Evolutionary conservation across 2,888 invertebrate species (phyloP).

Genomic region (Neocrepidodera transversa): DNA sequence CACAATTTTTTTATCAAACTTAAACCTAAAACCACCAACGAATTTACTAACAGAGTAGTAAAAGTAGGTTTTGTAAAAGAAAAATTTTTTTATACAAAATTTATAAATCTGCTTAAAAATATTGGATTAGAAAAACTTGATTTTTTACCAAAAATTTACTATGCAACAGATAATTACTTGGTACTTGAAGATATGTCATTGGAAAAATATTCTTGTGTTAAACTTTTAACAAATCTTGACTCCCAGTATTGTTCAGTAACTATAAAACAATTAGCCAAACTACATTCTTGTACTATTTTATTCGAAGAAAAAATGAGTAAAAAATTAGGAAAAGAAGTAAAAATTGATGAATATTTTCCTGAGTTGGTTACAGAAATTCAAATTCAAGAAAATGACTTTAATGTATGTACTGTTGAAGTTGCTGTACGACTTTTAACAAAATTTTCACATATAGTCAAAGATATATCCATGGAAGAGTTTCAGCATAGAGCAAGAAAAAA

Average conservation of each 20-base stretch:
- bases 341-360: slow-evolving; percentile 33
- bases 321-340: slow-evolving; percentile 36
- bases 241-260: slow-evolving; percentile 41
- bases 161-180: slow-evolving; percentile 33
- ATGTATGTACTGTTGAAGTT: neutral
- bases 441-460: slow-evolving; percentile 24
- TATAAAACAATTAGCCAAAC: slow-evolving; percentile 47
- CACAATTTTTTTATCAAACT: slow-evolving; percentile 46
- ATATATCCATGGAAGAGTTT: neutral
- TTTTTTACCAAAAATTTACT: slow-evolving; percentile 54
- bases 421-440: slow-evolving; percentile 12
- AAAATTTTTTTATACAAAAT: slow-evolving; percentile 55
- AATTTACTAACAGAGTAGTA: slow-evolving; percentile 34
- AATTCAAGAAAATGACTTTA: neutral
- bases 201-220: neutral
- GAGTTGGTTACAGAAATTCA: neutral
- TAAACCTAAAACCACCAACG: slow-evolving; percentile 36
- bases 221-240: neutral
- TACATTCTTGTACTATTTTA: slow-evolving; percentile 54
- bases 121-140: slow-evolving; percentile 42
- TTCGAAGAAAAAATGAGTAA: slow-evolving; percentile 43
- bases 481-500: neutral
- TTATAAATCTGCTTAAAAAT: slow-evolving; percentile 55
- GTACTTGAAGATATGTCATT: neutral
- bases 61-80: slow-evolving; percentile 43